Conservation (phyloP, 2,888 invertebrate species). For the Metopia argyrocephala region DNA sequence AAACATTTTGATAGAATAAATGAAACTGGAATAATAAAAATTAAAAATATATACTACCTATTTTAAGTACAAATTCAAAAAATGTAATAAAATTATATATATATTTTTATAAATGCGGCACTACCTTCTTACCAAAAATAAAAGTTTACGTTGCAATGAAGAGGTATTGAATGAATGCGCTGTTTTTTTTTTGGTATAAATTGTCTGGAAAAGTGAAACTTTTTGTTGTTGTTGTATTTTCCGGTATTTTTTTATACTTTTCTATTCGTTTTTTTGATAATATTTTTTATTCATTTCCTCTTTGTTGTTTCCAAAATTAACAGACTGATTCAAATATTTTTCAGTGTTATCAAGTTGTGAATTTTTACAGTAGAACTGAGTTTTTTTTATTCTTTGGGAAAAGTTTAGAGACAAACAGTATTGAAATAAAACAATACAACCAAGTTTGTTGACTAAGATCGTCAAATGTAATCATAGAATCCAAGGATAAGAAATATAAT, state of each 20-base stretch:
- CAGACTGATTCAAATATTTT: neutral
- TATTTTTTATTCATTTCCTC: conserved; percentile 2
- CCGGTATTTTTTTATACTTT: conserved; percentile 22
- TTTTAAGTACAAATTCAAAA: too few species aligned
- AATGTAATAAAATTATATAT: too few species aligned
- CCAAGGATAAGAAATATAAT: too few species aligned
- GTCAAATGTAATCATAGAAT: too few species aligned
- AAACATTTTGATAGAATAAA: conserved; percentile 70
- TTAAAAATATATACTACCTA: too few species aligned
- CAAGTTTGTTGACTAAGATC: neutral
- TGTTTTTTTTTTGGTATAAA: neutral
- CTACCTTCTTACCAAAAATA: neutral
- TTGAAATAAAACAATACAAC: too few species aligned
- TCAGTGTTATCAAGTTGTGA: neutral
- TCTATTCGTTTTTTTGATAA: neutral
- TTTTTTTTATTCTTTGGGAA: too few species aligned
- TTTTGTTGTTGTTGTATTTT: conserved; percentile 38
- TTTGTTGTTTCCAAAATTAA: neutral
- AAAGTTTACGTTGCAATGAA: conserved; percentile 24
- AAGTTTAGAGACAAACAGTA: too few species aligned
- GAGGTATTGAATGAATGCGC: conserved; percentile 26
- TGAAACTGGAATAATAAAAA: conserved; percentile 29
- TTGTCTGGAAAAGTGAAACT: conserved; percentile 26
- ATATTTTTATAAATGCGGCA: neutral
- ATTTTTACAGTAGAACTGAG: too few species aligned